A percentile compares a stretch with the other conserved stretches of the same genome.
phyloP scores from a whole-genome alignment of 2,888 invertebrate genomes.

The Enchytraeus crypticus region DNA sequence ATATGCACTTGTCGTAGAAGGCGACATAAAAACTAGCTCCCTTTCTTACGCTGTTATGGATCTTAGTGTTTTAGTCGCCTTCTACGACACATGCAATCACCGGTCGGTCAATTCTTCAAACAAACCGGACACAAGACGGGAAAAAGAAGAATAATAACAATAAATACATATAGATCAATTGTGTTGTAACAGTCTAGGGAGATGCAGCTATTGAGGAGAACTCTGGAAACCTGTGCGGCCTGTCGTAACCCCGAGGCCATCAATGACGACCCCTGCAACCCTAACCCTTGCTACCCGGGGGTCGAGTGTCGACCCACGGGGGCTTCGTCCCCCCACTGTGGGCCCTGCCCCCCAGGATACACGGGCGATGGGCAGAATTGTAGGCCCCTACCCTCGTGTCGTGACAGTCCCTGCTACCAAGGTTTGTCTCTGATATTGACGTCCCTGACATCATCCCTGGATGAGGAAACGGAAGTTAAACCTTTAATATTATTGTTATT shows the following conservation, averaged over 20 bases:
- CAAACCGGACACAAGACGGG: no score
- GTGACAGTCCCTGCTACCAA: conserved; percentile 53
- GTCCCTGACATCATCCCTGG: no score
- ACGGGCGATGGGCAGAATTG: conserved; percentile 61
- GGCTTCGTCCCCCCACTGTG: conserved; percentile 74
- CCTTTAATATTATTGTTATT: no score
- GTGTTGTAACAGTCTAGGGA: not conserved
- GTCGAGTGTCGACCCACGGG: conserved; percentile 19
- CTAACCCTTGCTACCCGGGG: conserved; percentile 37
- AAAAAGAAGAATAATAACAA: no score
- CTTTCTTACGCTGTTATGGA: no score
- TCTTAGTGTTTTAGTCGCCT: no score
- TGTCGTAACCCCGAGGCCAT: not conserved
- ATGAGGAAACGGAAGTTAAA: no score
- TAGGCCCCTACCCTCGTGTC: conserved; percentile 25
- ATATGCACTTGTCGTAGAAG: no score
- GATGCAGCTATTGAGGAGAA: not conserved
- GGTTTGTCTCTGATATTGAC: conserved; percentile 31
- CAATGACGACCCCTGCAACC: conserved; percentile 17
- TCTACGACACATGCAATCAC: no score
- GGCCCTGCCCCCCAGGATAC: conserved; percentile 64
- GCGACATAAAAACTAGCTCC: no score
- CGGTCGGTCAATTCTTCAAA: no score
- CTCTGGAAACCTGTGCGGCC: not conserved
- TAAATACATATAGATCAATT: no score